These are phyloP conservation scores for Scolopax bukidnonensis DNA, from an alignment of 2,797 vertebrate genomes.

Conservation along the genomic window DNA sequence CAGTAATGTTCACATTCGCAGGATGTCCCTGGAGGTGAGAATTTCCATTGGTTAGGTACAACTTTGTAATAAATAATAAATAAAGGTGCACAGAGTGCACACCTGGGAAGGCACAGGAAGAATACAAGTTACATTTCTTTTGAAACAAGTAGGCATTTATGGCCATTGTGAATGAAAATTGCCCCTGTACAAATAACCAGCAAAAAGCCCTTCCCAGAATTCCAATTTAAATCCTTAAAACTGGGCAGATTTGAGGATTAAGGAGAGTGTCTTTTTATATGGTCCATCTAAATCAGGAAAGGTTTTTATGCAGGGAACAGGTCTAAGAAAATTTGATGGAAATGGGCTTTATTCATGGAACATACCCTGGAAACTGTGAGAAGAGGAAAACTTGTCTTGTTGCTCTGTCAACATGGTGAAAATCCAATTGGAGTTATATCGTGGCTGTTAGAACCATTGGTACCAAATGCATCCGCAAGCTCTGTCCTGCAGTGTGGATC, in stretches of 20 bases:
- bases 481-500: background rate
- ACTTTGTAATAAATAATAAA: background rate
- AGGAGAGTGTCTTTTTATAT: background rate
- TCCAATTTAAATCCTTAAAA: background rate
- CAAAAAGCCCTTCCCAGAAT: background rate
- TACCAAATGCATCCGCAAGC: background rate
- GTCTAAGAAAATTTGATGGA: background rate
- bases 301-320: background rate
- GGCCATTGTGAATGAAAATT: background rate
- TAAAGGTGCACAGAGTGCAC: background rate
- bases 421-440: background rate
- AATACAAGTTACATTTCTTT: conserved; percentile 32
- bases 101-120: background rate
- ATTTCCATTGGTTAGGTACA: background rate
- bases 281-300: background rate
- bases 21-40: background rate
- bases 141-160: conserved; percentile 37
- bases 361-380: background rate
- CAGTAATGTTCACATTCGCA: background rate
- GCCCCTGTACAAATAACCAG: background rate
- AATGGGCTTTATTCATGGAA: background rate
- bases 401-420: background rate
- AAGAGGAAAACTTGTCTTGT: background rate
- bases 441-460: background rate
- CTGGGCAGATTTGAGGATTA: background rate